Evolutionary conservation across 2,113 vertebrate species (phyloP).

Genomic region (Carettochelys insculpta): DNA sequence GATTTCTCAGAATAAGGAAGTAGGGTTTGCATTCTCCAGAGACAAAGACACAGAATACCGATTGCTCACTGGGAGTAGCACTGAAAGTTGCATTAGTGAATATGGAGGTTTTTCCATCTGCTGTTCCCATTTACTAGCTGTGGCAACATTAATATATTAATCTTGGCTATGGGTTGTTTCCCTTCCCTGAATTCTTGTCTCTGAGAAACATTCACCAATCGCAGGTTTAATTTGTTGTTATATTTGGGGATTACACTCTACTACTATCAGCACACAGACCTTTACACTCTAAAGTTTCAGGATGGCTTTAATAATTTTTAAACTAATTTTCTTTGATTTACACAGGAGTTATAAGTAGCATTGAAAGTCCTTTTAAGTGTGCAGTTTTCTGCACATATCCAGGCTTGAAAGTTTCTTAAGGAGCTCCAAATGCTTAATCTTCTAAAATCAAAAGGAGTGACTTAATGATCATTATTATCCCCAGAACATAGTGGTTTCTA

Average conservation of each 20-base stretch:
- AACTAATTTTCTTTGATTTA: not conserved
- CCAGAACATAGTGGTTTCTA: constrained; percentile 58
- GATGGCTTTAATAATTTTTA: not conserved
- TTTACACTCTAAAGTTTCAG: not conserved
- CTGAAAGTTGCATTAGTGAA: not conserved
- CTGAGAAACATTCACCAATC: not conserved
- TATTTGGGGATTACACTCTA: not conserved
- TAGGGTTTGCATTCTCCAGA: not conserved
- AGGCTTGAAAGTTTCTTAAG: constrained; percentile 58
- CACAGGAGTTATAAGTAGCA: not conserved
- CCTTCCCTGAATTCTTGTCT: not conserved
- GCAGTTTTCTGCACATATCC: constrained; percentile 54
- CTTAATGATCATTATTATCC: constrained; percentile 69
- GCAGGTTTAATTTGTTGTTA: not conserved
- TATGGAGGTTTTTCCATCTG: not conserved
- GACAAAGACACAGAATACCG: not conserved
- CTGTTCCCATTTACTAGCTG: not conserved
- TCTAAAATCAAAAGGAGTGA: constrained; percentile 68
- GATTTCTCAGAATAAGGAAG: not conserved
- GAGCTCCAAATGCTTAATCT: constrained; percentile 61
- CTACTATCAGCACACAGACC: not conserved
- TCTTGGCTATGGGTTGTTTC: not conserved
- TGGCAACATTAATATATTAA: not conserved
- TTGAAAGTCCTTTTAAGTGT: constrained; percentile 45
- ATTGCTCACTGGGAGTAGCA: not conserved